Conservation (phyloP, 2,797 vertebrate species). For the Hydrolagus colliei region DNA sequence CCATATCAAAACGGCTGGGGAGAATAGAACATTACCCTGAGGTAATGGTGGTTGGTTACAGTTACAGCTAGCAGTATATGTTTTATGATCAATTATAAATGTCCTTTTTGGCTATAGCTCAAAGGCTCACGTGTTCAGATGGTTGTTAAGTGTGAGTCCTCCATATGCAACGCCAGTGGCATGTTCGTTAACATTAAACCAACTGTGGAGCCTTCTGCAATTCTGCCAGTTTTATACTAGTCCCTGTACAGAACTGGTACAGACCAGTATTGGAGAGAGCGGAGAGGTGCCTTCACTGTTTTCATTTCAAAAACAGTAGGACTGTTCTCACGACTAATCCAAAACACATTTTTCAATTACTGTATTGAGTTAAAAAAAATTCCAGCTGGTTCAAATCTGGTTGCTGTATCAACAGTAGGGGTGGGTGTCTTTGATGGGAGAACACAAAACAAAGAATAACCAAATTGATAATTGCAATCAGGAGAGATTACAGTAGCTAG, state of each 20-base stretch:
- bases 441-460: too few relatives aligned
- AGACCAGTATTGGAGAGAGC: too few relatives aligned
- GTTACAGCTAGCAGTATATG: background rate
- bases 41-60: background rate
- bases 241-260: background rate
- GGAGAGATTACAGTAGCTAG: too few relatives aligned
- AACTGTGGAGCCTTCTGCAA: background rate
- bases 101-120: background rate
- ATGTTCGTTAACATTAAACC: background rate
- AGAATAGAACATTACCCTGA: background rate
- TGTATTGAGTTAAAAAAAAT: too few relatives aligned
- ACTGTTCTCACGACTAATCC: too few relatives aligned
- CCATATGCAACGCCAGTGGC: background rate
- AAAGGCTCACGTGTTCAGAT: background rate
- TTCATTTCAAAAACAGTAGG: too few relatives aligned
- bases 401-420: too few relatives aligned
- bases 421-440: too few relatives aligned
- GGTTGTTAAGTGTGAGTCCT: background rate
- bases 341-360: too few relatives aligned
- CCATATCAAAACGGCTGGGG: background rate
- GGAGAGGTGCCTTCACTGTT: too few relatives aligned
- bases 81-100: background rate
- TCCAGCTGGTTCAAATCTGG: too few relatives aligned
- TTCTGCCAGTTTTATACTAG: background rate
- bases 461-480: too few relatives aligned